phyloP scores from a whole-genome alignment of 2,888 invertebrate species.

The Venusia cambrica region DNA sequence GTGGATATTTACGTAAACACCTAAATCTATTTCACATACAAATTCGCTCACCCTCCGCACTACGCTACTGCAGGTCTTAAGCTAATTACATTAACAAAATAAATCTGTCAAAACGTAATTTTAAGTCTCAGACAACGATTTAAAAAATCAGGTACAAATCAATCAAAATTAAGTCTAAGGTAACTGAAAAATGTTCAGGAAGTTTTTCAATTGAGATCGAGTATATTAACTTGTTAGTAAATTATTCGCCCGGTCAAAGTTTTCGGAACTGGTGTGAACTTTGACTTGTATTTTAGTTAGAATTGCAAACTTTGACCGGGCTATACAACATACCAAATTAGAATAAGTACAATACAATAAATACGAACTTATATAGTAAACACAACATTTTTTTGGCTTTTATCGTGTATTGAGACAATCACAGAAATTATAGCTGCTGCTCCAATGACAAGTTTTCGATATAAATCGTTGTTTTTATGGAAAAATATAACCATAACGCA shows the following conservation, averaged over 20 bases:
- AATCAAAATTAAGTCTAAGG: slow-evolving; percentile 75
- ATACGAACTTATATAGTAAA: slow-evolving; percentile 52
- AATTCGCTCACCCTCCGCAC: slow-evolving; percentile 67
- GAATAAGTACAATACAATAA: slow-evolving; percentile 38
- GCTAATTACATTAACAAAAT: slow-evolving; percentile 60
- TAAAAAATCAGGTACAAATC: slow-evolving; percentile 78
- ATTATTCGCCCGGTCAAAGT: slow-evolving; percentile 15
- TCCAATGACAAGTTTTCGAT: slow-evolving; percentile 23
- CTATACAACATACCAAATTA: slow-evolving; percentile 15
- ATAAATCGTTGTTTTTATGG: slow-evolving; percentile 22
- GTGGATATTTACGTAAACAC: slow-evolving; percentile 59
- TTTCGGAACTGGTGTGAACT: slow-evolving; percentile 5
- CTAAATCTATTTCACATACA: slow-evolving; percentile 53
- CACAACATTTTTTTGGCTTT: slow-evolving; percentile 72
- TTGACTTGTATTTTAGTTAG: too few relatives aligned
- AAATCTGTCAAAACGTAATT: slow-evolving; percentile 69
- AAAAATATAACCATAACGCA: slow-evolving; percentile 5
- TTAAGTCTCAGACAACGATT: slow-evolving; percentile 68
- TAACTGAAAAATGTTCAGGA: slow-evolving; percentile 72
- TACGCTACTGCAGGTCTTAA: slow-evolving; percentile 52
- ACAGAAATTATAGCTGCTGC: slow-evolving; percentile 60
- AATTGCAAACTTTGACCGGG: slow-evolving; percentile 12
- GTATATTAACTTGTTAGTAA: slow-evolving; percentile 40
- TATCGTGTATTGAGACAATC: slow-evolving; percentile 64
- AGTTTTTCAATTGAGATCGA: slow-evolving; percentile 69